Evolutionary conservation across 2,113 vertebrate genomes (phyloP), one percentile per base, ranked within the genome.

Genomic region (Cairina moschata): DNA sequence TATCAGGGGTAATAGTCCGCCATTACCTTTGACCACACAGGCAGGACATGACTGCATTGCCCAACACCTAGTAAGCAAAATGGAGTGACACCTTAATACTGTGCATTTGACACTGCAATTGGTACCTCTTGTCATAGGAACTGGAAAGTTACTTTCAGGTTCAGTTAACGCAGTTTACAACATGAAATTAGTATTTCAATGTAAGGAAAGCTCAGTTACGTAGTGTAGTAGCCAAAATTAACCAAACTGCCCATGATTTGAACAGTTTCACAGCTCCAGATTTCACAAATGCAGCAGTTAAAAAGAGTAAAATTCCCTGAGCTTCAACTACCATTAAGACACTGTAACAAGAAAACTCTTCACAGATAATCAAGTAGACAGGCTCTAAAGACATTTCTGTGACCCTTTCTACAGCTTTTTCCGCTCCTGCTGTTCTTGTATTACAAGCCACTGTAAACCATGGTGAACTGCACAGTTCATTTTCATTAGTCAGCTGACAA

Each of bases 1-100:
- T 14, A 17, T 13, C 26, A 13, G 21, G 15, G 32, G 34, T 13
- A 12, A 28, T 15, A 25, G 17, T 26, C 20, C 29, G 29, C 25
- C 28, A 8, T 11, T 59, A 8, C 11, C 63, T 67, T 9, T 72
- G 40, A 6, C 62, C 58, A 38, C 59, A 72, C 11, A 38, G 20
- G 42, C 4, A n/a, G 36, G 29, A 38, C 29, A 50, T 6, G 23
- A 68, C 16, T 25, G 26, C 31, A 25, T 62, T 59, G 9, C 55
- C 12, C 23, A 62, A n/a, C 16, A 65, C 0, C 0, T 12, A 14
- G 11, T 13, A 50, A 22, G 26, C 16, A 52, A 62, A 81, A 18
- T 8, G 23, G 48, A 17, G 8, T 10, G 17, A 48, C 52, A 63
- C 1, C 11, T 36, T 46, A 79, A 3, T 32, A 8, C 4, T 14